Base-by-base conservation (phyloP, 2,888 invertebrate genomes). In the Drosophila sordidula region DNA sequence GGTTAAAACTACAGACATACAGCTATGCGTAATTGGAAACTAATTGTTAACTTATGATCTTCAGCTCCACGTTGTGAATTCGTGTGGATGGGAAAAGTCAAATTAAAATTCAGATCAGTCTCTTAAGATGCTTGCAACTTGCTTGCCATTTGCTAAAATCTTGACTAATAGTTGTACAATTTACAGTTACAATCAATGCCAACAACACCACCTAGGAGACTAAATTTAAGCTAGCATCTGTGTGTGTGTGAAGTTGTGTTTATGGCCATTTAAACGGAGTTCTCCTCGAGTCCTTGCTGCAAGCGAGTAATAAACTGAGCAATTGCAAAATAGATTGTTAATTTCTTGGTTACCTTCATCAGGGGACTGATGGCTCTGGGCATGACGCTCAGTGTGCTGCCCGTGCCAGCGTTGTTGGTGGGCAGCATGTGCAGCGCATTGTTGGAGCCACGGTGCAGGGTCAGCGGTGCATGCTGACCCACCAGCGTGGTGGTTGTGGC, bases 401-500 rank as follows among this genome's bases (percentile, higher is more conserved):
- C 83, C 6, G 79, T 78, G 22, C 77, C 51, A 32, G 87, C 54
- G 26, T 39, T 75, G 39, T 79, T 75, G 29, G 84, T 73, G 64
- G 90, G 88, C 70, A 90, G 73, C 86, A 91, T 89, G 66, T 92
- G 91, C 51, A 92, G 68, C 39, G 91, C 90, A 64, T 92, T 92
- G 75, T 91, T 92, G 25, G 92, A 92, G 54, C 91, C 91, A 14
- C 92, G 91, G 70, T 91, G 92, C 80, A 84, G 87, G 54, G 75
- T 84, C 75, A 86, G 90, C 56, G 80, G 91, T 6, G 81, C 83
- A 70, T 91, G 89, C 44, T 91, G 92, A 25, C 94, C 93, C 77
- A 96, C 94, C 76, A 96, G 93, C 5, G 96, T 96, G 12, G 96
- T 96, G 62, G 96, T 96, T 39, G 96, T 96, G 58, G 95, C 94